Evolutionary conservation across 2,113 vertebrate species (phyloP).

Genomic region (Silurus meridionalis): DNA sequence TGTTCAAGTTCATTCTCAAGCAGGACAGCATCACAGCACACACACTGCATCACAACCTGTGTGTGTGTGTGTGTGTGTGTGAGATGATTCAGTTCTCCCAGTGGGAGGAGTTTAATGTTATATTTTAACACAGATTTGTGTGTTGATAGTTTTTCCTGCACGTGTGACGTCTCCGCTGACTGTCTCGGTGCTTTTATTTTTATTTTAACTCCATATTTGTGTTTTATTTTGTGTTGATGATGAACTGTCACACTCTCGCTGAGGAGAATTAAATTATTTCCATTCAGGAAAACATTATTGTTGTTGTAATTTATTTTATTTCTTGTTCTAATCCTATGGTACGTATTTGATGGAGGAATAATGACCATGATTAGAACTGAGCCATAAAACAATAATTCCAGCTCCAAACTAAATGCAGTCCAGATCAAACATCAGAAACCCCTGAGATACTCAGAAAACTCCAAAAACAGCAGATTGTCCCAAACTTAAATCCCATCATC

Average conservation of each 20-base stretch:
- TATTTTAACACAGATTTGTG: background rate
- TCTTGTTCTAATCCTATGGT: background rate
- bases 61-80: constrained; percentile 19
- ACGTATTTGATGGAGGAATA: background rate
- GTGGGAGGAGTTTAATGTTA: constrained; percentile 32
- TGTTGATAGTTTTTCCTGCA: background rate
- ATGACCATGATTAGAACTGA: no score
- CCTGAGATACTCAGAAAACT: no score
- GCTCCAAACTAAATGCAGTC: no score
- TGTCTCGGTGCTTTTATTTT: background rate
- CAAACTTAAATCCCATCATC: no score
- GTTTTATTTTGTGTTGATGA: background rate
- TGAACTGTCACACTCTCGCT: background rate
- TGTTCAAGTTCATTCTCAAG: background rate
- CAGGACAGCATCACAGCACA: background rate
- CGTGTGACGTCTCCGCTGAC: background rate
- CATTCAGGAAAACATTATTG: background rate
- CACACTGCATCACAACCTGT: background rate
- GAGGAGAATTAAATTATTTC: constrained; percentile 9
- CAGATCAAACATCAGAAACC: no score
- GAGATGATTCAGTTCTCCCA: constrained; percentile 21
- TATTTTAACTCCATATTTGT: background rate
- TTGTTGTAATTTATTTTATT: background rate
- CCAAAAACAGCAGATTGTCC: no score
- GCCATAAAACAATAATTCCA: no score